phyloP scores from a whole-genome alignment of 2,888 invertebrate genomes.

The Drosophila falleni region DNA sequence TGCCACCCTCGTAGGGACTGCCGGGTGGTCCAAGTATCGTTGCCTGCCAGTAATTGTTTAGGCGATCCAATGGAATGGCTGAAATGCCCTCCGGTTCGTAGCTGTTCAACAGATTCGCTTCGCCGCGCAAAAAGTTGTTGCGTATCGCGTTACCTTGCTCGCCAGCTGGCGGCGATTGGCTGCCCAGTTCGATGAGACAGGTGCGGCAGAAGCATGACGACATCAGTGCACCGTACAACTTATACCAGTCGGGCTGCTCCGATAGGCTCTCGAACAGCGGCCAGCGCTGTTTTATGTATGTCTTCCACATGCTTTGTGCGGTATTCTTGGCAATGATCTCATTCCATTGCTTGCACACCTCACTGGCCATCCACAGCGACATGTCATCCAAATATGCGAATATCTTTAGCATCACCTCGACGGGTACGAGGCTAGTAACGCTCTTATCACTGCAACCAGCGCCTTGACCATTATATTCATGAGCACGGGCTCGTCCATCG shows the following conservation, averaged over 20 bases:
- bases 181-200: slow-evolving; percentile 94
- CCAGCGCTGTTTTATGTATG: slow-evolving; percentile 92
- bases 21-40: slow-evolving; percentile 96
- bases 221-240: slow-evolving; percentile 90
- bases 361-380: slow-evolving; percentile 94
- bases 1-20: slow-evolving; percentile 97
- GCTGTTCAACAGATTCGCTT: slow-evolving; percentile 87
- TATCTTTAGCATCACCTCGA: slow-evolving; percentile 92
- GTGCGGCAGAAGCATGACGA: slow-evolving; percentile 94
- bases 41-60: slow-evolving; percentile 94
- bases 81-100: slow-evolving; percentile 85
- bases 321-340: slow-evolving; percentile 92
- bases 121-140: slow-evolving; percentile 91
- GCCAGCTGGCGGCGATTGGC: slow-evolving; percentile 88
- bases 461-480: slow-evolving; percentile 56
- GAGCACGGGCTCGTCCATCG: slow-evolving; percentile 76
- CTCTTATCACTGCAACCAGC: slow-evolving; percentile 43
- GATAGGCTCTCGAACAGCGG: slow-evolving; percentile 93
- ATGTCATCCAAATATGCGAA: slow-evolving; percentile 96
- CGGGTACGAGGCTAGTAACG: slow-evolving; percentile 79
- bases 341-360: slow-evolving; percentile 94
- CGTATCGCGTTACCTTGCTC: slow-evolving; percentile 93
- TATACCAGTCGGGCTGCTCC: slow-evolving; percentile 91
- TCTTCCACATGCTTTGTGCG: slow-evolving; percentile 92
- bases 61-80: slow-evolving; percentile 85